phyloP scores from a whole-genome alignment of 1,140 invertebrate genomes.

The Cydia splendana region DNA sequence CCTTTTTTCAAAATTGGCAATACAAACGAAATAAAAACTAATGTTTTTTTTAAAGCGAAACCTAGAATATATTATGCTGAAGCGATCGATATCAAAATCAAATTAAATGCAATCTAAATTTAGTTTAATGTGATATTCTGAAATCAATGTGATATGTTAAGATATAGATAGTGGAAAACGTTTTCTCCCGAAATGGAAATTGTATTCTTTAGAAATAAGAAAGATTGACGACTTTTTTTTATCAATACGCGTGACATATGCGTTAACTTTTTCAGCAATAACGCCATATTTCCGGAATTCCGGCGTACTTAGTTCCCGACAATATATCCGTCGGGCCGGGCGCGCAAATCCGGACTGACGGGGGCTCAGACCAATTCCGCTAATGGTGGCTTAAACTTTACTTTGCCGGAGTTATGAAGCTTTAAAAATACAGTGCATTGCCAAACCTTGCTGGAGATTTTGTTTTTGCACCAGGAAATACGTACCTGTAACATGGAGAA shows the following conservation, averaged over 20 bases:
- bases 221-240: neutral
- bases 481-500: neutral
- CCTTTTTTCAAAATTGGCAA: too few relatives aligned
- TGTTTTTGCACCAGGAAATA: neutral
- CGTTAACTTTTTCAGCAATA: constrained; percentile 19
- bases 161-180: too few relatives aligned
- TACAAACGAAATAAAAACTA: too few relatives aligned
- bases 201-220: too few relatives aligned
- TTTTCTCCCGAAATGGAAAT: too few relatives aligned
- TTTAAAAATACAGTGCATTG: constrained; percentile 29
- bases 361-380: constrained; percentile 61
- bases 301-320: constrained; percentile 28
- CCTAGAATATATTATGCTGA: too few relatives aligned
- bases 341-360: constrained; percentile 62
- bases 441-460: constrained; percentile 4
- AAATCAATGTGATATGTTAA: too few relatives aligned
- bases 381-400: constrained; percentile 65
- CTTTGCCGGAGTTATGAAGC: constrained; percentile 58
- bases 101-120: too few relatives aligned
- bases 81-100: too few relatives aligned
- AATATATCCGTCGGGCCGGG: constrained; percentile 43
- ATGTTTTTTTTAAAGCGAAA: too few relatives aligned
- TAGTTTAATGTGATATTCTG: too few relatives aligned
- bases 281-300: constrained; percentile 23
- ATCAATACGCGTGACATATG: constrained; percentile 15